Percentiles rank a stretch among this genome's conserved stretches.
These are phyloP conservation scores for Planiliza haematocheilus DNA, from an alignment of 2,113 vertebrate genomes.

Conservation along the genomic window DNA sequence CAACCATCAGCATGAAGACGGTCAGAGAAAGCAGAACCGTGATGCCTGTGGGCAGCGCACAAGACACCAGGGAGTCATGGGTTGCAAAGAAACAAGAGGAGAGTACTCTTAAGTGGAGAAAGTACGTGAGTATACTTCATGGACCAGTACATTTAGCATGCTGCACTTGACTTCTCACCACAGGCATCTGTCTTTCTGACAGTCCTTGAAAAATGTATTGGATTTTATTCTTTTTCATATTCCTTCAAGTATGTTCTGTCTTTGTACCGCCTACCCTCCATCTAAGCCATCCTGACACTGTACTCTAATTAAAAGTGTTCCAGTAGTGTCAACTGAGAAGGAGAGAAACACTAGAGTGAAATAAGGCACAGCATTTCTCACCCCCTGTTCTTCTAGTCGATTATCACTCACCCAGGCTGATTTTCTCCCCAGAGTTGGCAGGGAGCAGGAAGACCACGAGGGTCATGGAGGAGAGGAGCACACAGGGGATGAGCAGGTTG, in stretches of 20 bases:
- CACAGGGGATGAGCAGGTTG: slow-evolving; percentile 79
- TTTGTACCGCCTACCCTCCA: slow-evolving; percentile 3
- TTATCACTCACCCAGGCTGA: slow-evolving; percentile 77
- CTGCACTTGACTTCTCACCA: slow-evolving; percentile 30
- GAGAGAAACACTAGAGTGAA: slow-evolving; percentile 6
- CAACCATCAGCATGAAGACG: slow-evolving; percentile 82
- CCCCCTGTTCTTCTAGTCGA: neutral
- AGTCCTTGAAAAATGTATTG: slow-evolving; percentile 25
- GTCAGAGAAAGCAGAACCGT: slow-evolving; percentile 80
- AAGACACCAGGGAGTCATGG: slow-evolving; percentile 39
- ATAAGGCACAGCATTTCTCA: neutral
- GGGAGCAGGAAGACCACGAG: slow-evolving; percentile 78
- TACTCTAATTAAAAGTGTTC: slow-evolving; percentile 19
- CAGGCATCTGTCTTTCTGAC: slow-evolving; percentile 39
- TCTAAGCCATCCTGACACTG: slow-evolving; percentile 9
- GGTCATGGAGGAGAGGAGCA: slow-evolving; percentile 82
- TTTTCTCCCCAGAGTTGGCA: slow-evolving; percentile 80
- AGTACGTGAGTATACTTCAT: slow-evolving; percentile 13
- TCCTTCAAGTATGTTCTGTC: slow-evolving; percentile 16
- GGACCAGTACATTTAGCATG: slow-evolving; percentile 40
- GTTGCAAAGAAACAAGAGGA: slow-evolving; percentile 25
- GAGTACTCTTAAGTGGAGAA: slow-evolving; percentile 16
- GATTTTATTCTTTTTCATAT: slow-evolving; percentile 38
- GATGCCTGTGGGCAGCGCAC: slow-evolving; percentile 74
- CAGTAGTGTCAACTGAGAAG: neutral